Evolutionary conservation across 2,113 vertebrate species (phyloP).

Genomic region (Grantiella picta): DNA sequence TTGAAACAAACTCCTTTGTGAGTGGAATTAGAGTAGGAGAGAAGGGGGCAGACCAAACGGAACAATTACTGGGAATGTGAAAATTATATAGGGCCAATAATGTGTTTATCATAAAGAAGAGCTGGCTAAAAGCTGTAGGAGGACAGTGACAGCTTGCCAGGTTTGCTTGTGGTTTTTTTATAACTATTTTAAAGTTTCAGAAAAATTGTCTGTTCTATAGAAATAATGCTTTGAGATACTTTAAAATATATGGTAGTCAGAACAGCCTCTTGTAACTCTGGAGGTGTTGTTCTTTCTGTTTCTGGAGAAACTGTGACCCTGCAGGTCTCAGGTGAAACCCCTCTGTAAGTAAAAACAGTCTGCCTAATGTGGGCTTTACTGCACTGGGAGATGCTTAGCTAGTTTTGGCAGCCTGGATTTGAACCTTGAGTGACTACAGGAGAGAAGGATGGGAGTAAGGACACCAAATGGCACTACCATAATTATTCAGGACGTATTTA

Average conservation of each 20-base stretch:
- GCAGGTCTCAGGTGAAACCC: neutral
- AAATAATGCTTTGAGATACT: neutral
- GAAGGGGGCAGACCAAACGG: neutral
- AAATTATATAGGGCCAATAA: conserved; percentile 23
- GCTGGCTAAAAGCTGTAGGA: conserved; percentile 48
- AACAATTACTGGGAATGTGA: conserved; percentile 17
- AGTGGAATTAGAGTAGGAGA: neutral
- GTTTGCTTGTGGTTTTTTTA: neutral
- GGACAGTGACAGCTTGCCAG: conserved; percentile 33
- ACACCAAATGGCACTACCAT: neutral
- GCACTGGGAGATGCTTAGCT: neutral
- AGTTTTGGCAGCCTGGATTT: neutral
- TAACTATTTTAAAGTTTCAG: neutral
- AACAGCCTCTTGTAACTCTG: neutral
- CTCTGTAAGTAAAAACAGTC: neutral
- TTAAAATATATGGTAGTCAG: neutral
- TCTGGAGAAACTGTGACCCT: neutral
- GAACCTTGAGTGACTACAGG: neutral
- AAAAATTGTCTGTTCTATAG: neutral
- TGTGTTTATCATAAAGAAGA: conserved; percentile 41
- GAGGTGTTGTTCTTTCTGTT: neutral
- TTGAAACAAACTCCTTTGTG: neutral
- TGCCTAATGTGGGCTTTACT: neutral
- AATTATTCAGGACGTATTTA: neutral
- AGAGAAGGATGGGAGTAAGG: neutral